phyloP scores from a whole-genome alignment of 2,888 invertebrate genomes.

The Caenorhabditis plicata region DNA sequence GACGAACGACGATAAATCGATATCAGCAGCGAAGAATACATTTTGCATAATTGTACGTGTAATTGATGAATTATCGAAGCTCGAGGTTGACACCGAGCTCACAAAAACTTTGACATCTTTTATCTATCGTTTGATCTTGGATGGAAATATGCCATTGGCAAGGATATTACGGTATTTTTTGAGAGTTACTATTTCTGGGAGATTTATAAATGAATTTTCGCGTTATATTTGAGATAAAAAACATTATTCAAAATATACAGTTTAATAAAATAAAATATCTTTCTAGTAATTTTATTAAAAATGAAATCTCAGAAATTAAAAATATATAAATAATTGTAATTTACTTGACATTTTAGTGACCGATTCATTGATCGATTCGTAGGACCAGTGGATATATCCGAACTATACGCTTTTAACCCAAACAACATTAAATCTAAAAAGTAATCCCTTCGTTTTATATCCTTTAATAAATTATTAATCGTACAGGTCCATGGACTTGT shows the following conservation, averaged over 20 bases:
- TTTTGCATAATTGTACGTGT: conserved; percentile 90
- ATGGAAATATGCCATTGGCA: conserved; percentile 87
- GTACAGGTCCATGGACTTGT: conserved; percentile 42
- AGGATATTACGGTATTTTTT: conserved; percentile 48
- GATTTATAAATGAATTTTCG: no score
- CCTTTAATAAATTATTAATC: background rate
- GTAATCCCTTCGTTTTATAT: background rate
- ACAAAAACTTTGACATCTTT: conserved; percentile 77
- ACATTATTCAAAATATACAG: no score
- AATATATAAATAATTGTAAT: background rate
- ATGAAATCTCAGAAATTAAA: background rate
- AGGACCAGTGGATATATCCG: no score
- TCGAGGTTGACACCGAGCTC: conserved; percentile 48
- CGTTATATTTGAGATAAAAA: no score
- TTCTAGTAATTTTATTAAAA: no score
- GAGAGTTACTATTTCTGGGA: no score
- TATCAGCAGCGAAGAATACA: conserved; percentile 79
- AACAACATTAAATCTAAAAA: background rate
- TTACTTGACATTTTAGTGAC: no score
- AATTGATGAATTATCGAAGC: conserved; percentile 80
- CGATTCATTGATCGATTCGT: no score
- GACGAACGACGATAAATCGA: conserved; percentile 68
- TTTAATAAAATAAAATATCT: no score
- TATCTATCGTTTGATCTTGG: conserved; percentile 86
- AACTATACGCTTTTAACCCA: no score